A percentile compares a stretch with the other conserved stretches of the same genome.
phyloP scores from a whole-genome alignment of 2,888 invertebrate species.

The Lasioglossum lativentre region DNA sequence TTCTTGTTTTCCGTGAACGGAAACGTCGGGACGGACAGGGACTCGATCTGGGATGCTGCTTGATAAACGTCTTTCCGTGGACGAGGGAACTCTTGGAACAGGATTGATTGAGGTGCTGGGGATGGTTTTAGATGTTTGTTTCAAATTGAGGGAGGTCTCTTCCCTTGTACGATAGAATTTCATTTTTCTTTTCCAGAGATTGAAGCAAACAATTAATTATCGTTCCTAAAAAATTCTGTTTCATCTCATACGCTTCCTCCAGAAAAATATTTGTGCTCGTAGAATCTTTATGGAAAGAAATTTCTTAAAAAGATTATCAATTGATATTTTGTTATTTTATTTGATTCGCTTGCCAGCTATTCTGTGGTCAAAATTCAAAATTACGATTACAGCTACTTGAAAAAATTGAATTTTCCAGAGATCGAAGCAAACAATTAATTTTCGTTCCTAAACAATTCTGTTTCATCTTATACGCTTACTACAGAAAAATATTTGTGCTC shows the following conservation, averaged over 20 bases:
- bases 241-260: background rate
- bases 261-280: background rate
- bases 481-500: too few relatives aligned
- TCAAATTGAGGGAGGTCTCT: background rate
- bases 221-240: background rate
- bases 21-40: background rate
- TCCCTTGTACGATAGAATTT: background rate
- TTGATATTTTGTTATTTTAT: too few relatives aligned
- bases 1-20: constrained; percentile 43
- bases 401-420: too few relatives aligned
- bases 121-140: background rate
- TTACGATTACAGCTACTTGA: too few relatives aligned
- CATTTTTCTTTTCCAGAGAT: background rate
- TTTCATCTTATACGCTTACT: too few relatives aligned
- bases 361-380: too few relatives aligned
- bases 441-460: too few relatives aligned
- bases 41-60: constrained; percentile 6
- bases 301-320: too few relatives aligned
- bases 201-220: background rate
- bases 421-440: too few relatives aligned
- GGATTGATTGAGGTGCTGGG: background rate
- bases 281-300: background rate
- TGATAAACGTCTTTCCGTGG: constrained; percentile 5
- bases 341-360: too few relatives aligned
- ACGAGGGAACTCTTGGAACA: background rate